These are phyloP conservation scores for Rhagophthalmus giganteus DNA, from an alignment of 2,888 invertebrate species.

Conservation along the genomic window DNA sequence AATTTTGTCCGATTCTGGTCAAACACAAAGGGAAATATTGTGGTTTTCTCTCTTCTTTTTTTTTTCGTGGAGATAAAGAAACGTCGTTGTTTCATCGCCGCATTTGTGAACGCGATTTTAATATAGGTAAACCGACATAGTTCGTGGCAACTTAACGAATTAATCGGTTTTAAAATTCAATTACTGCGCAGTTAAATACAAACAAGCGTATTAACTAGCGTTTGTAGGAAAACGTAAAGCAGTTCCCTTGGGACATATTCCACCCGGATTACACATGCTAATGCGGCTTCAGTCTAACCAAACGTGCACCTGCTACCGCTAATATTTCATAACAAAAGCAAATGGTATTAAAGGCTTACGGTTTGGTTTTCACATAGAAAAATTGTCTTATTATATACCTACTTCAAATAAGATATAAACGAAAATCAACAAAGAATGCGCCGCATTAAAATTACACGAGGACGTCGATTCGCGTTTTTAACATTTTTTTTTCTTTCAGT, in stretches of 20 bases:
- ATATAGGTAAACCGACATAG: no score
- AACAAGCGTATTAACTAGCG: constrained; percentile 9
- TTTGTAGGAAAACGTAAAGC: constrained; percentile 14
- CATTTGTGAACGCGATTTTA: no score
- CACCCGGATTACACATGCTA: constrained; percentile 25
- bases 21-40: background rate
- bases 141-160: no score
- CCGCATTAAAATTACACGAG: no score
- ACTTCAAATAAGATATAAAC: no score
- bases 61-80: background rate
- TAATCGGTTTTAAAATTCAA: constrained; percentile 6
- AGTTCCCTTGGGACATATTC: constrained; percentile 26
- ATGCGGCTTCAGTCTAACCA: constrained; percentile 29
- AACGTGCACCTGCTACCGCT: constrained; percentile 26
- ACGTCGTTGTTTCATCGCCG: background rate
- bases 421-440: no score
- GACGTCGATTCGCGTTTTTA: no score
- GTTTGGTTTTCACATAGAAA: constrained; percentile 8
- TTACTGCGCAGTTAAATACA: constrained; percentile 8
- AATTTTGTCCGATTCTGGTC: constrained; percentile 21
- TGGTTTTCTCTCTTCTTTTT: no score
- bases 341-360: constrained; percentile 20
- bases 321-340: constrained; percentile 27
- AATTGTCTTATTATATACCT: constrained; percentile 8
- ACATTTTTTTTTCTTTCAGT: no score